These are phyloP conservation scores for Eupithecia abbreviata DNA, from an alignment of 2,888 invertebrate genomes.

Conservation along the genomic window DNA sequence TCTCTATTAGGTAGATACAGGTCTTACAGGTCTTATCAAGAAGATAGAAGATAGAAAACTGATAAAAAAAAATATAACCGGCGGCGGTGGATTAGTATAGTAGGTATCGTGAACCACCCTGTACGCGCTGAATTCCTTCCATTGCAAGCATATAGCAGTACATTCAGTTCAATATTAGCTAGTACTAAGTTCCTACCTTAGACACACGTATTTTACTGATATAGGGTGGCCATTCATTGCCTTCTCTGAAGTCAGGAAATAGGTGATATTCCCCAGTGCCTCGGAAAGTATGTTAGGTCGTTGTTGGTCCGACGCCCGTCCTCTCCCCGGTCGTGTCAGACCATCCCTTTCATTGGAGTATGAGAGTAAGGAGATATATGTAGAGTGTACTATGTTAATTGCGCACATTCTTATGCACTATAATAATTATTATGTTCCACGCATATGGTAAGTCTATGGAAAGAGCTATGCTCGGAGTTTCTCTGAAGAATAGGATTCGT, in stretches of 20 bases:
- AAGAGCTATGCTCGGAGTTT: too few species aligned
- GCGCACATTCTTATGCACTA: too few species aligned
- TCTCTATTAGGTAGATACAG: too few species aligned
- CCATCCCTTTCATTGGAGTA: background rate
- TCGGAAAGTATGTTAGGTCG: background rate
- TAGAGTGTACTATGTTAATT: too few species aligned
- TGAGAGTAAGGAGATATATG: too few species aligned
- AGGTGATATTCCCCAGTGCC: background rate
- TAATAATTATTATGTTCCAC: too few species aligned
- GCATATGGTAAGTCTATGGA: too few species aligned
- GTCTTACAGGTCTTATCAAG: too few species aligned
- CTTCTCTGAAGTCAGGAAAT: background rate
- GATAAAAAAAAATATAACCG: background rate
- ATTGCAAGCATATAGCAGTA: background rate
- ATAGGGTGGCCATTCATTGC: slow-evolving; percentile 1
- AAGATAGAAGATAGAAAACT: too few species aligned
- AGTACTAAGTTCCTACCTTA: background rate
- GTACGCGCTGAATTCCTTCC: background rate
- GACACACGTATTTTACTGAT: background rate
- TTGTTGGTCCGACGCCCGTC: background rate
- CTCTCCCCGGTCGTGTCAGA: background rate
- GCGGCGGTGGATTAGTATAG: background rate
- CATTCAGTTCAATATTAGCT: slow-evolving; percentile 5
- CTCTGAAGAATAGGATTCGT: too few species aligned
- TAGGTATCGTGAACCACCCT: background rate